Evolutionary conservation across 2,888 invertebrate genomes (phyloP).

Genomic region (Lasioglossum oenotherae): DNA sequence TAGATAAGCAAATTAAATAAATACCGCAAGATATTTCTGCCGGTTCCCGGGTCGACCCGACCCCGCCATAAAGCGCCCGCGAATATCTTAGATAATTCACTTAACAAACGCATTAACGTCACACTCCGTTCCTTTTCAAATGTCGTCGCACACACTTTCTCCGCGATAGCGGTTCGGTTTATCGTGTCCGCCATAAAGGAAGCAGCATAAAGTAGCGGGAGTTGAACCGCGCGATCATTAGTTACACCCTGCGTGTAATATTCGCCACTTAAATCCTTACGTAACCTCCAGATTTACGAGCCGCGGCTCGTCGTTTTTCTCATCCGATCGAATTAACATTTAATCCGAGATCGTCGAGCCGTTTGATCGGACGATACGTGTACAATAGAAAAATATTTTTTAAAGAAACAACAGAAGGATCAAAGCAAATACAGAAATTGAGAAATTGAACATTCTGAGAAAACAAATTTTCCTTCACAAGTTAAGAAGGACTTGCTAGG

Average conservation of each 20-base stretch:
- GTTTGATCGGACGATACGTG: background rate
- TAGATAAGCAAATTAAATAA: slow-evolving; percentile 61
- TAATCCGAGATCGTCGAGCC: background rate
- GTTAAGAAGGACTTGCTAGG: too few relatives aligned
- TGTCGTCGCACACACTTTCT: slow-evolving; percentile 45
- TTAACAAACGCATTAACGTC: slow-evolving; percentile 57
- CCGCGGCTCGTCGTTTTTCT: background rate
- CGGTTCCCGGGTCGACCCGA: background rate
- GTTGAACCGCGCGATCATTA: slow-evolving; percentile 18
- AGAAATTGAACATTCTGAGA: too few relatives aligned
- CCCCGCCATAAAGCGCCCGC: slow-evolving; percentile 36
- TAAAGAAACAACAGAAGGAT: too few relatives aligned
- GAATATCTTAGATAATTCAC: slow-evolving; percentile 53
- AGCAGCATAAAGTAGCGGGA: slow-evolving; percentile 33
- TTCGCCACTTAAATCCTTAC: slow-evolving; percentile 7
- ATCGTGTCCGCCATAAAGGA: slow-evolving; percentile 39
- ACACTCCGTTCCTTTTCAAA: slow-evolving; percentile 38
- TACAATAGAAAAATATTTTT: too few relatives aligned
- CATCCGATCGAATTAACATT: background rate
- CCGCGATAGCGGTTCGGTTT: slow-evolving; percentile 42
- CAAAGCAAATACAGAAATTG: too few relatives aligned
- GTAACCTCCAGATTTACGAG: slow-evolving; percentile 19
- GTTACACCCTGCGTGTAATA: slow-evolving; percentile 18
- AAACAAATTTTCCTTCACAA: too few relatives aligned
- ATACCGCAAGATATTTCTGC: slow-evolving; percentile 31